A percentile compares a stretch with the other conserved stretches of the same genome.
Conservation (phyloP, 2,888 invertebrate species). For the Aphelenchoides bicaudatus region DNA sequence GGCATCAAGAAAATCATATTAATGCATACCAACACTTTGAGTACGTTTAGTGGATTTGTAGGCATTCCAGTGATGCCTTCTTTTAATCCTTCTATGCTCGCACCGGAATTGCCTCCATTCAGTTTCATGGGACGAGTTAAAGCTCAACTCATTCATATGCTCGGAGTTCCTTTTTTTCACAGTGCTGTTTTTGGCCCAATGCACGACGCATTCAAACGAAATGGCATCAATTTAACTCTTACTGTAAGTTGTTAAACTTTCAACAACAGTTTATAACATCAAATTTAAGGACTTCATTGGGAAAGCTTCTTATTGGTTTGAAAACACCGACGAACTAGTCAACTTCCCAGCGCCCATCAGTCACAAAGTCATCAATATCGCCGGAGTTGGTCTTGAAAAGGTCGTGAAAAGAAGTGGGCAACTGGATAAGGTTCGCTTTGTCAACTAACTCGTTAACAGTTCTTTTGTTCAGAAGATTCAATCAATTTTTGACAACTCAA, state of each 20-base stretch:
- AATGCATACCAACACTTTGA: background rate
- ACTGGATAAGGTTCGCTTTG: slow-evolving; percentile 1
- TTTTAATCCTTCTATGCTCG: slow-evolving; percentile 1
- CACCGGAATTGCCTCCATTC: slow-evolving; percentile 1
- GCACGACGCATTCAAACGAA: no score
- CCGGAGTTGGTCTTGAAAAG: slow-evolving; percentile 6
- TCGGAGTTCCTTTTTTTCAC: background rate
- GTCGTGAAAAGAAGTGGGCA: background rate
- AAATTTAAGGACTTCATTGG: background rate
- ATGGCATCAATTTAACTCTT: no score
- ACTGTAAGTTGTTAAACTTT: no score
- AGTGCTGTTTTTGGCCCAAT: no score
- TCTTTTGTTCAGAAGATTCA: slow-evolving; percentile 6
- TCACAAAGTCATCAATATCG: slow-evolving; percentile 17
- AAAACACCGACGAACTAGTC: slow-evolving; percentile 19
- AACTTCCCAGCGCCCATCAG: slow-evolving; percentile 15
- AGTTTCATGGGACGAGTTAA: background rate
- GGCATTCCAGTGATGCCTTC: background rate
- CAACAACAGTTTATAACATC: no score
- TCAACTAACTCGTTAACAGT: background rate
- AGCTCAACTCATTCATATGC: background rate
- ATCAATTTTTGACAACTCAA: slow-evolving; percentile 4
- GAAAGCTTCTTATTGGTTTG: background rate
- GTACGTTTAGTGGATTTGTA: background rate
- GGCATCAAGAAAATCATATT: slow-evolving; percentile 7